phyloP scores from a whole-genome alignment of 2,888 invertebrate genomes.

The Cephus sareptanus region DNA sequence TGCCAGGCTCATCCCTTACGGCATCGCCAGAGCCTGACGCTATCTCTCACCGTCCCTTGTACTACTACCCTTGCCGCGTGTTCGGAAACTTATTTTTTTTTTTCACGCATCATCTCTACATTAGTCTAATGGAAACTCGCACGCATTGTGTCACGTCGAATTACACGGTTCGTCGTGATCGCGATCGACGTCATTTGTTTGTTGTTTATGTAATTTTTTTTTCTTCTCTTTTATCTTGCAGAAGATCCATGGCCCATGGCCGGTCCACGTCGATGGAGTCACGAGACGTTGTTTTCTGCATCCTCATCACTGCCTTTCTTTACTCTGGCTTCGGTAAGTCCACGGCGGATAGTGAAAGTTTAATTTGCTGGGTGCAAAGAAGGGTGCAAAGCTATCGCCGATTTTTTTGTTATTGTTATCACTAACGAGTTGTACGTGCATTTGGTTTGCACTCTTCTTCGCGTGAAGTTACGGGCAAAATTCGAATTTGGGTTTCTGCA shows the following conservation, averaged over 20 bases:
- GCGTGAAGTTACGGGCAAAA: background rate
- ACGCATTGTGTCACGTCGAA: background rate
- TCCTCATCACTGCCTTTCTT: slow-evolving; percentile 40
- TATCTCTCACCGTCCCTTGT: background rate
- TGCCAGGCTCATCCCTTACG: background rate
- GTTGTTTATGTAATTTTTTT: background rate
- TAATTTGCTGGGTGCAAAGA: background rate
- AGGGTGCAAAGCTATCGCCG: background rate
- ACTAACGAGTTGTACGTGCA: no score
- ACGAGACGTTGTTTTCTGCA: slow-evolving; percentile 41
- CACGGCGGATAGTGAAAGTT: background rate
- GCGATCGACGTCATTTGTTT: background rate
- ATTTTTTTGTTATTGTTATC: background rate
- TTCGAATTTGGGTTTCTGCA: background rate
- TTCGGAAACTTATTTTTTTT: background rate
- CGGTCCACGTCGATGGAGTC: slow-evolving; percentile 51
- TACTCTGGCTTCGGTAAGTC: slow-evolving; percentile 47
- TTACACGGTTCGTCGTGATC: background rate
- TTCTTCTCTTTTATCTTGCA: background rate
- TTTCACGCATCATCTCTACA: background rate
- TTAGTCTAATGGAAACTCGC: background rate
- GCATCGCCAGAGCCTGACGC: background rate
- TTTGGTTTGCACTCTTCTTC: no score
- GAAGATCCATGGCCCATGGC: slow-evolving; percentile 48
- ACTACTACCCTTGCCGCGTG: background rate